phyloP scores from a whole-genome alignment of 2,888 invertebrate genomes.

The Axea sp. region DNA sequence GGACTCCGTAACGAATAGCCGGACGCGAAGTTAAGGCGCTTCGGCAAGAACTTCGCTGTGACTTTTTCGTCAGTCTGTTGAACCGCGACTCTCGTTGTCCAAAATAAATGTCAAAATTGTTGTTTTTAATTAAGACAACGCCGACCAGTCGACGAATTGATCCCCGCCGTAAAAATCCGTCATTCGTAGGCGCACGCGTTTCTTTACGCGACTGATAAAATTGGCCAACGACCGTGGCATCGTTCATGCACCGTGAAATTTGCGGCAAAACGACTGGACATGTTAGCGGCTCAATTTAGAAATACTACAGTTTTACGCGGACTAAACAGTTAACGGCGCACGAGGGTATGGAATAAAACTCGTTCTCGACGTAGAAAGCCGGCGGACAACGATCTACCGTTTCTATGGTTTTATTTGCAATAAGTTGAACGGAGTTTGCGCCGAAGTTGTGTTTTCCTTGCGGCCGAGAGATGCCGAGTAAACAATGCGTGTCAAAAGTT shows the following conservation, averaged over 20 bases:
- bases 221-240: conserved; percentile 1
- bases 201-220: no score
- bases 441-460: conserved; percentile 12
- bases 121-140: no score
- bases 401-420: conserved; percentile 26
- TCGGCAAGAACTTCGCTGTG: neutral
- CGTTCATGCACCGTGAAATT: conserved; percentile 30
- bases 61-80: neutral
- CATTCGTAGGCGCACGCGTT: no score
- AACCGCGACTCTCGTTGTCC: no score
- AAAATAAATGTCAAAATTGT: no score
- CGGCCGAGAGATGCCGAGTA: conserved; percentile 9
- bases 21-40: conserved; percentile 19
- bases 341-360: conserved; percentile 17
- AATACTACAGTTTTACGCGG: conserved; percentile 24
- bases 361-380: conserved; percentile 33
- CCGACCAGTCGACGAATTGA: no score
- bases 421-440: conserved; percentile 17
- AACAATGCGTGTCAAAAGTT: conserved; percentile 21
- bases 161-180: no score
- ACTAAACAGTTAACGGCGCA: conserved; percentile 10
- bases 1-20: conserved; percentile 21
- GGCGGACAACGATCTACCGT: conserved; percentile 8
- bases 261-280: conserved; percentile 8
- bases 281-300: conserved; percentile 27